These are phyloP conservation scores for Apodemia hepburni DNA, from an alignment of 2,888 invertebrate genomes.

Conservation along the genomic window DNA sequence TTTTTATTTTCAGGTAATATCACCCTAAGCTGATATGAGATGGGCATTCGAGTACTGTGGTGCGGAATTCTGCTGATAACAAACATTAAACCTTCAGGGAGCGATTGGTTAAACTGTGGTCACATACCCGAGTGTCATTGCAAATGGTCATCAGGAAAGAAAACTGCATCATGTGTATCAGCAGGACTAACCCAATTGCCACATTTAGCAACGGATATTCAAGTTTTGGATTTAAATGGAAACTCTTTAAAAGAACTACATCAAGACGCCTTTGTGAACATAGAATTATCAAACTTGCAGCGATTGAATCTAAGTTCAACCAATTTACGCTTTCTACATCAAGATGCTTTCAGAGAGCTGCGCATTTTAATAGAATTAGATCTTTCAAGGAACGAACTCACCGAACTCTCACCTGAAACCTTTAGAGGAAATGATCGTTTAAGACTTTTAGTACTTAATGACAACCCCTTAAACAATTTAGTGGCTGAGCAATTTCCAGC, in stretches of 20 bases:
- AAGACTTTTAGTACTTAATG: constrained; percentile 87
- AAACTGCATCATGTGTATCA: constrained; percentile 90
- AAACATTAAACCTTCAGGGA: constrained; percentile 51
- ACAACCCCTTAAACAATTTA: constrained; percentile 88
- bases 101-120: constrained; percentile 93
- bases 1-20: constrained; percentile 56
- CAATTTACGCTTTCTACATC: constrained; percentile 86
- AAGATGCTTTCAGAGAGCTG: constrained; percentile 90
- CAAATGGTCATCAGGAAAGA: constrained; percentile 96
- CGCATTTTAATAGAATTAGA: constrained; percentile 93
- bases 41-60: constrained; percentile 60
- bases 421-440: constrained; percentile 91
- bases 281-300: constrained; percentile 91
- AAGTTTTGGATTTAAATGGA: constrained; percentile 89
- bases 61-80: constrained; percentile 48
- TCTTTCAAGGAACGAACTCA: constrained; percentile 89
- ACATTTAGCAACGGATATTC: constrained; percentile 66
- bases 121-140: constrained; percentile 87
- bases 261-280: constrained; percentile 88
- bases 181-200: constrained; percentile 88
- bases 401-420: constrained; percentile 86
- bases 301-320: constrained; percentile 89
- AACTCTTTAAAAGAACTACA: constrained; percentile 87
- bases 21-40: constrained; percentile 51
- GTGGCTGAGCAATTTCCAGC: constrained; percentile 89